phyloP scores from a whole-genome alignment of 2,797 vertebrate species.

The Pteropus rufus region DNA sequence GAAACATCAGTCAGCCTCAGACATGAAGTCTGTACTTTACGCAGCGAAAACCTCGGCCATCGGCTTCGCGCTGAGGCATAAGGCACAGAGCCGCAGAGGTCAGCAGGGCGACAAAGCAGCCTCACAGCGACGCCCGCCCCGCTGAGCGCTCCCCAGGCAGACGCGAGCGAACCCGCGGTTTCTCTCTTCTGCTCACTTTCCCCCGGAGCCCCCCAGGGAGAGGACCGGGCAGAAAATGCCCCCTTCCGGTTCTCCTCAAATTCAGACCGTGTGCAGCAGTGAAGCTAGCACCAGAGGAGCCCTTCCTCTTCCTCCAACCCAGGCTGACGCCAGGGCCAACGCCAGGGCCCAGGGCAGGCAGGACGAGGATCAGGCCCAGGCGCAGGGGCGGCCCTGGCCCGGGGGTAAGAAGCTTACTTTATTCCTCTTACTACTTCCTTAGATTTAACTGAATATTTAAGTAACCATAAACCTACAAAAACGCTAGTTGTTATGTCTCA shows the following conservation, averaged over 20 bases:
- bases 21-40: neutral
- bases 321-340: neutral
- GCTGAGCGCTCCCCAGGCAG: too few relatives aligned
- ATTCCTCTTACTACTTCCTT: neutral
- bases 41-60: too few relatives aligned
- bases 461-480: neutral
- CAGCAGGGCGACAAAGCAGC: neutral
- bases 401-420: neutral
- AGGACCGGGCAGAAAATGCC: neutral
- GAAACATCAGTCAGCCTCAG: neutral
- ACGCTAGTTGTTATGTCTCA: neutral
- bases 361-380: neutral
- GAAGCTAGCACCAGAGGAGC: neutral
- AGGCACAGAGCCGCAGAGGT: neutral
- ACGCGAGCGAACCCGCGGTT: neutral
- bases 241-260: neutral
- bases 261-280: neutral
- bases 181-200: neutral
- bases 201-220: neutral
- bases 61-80: neutral
- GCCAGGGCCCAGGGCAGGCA: neutral
- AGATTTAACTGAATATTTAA: neutral
- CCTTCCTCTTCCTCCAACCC: neutral
- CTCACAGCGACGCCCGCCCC: fast-evolving
- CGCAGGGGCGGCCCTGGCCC: neutral